Evolutionary conservation across 2,888 invertebrate genomes (phyloP).

Genomic region (Pandemis heparana): DNA sequence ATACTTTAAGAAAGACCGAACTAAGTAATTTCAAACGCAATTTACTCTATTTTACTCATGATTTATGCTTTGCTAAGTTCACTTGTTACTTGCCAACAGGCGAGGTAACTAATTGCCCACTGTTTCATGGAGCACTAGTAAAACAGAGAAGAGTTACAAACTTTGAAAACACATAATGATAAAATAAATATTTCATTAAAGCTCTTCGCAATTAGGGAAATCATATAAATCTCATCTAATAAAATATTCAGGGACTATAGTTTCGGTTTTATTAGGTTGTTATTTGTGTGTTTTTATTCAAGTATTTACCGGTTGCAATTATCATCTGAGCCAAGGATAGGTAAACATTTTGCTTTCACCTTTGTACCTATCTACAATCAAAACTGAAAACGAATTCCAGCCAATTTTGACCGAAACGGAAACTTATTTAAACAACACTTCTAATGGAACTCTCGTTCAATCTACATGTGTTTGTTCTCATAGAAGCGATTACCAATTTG

Average conservation of each 20-base stretch:
- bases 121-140: neutral
- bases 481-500: no score
- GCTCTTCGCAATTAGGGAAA: no score
- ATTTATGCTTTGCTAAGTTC: slow-evolving; percentile 3
- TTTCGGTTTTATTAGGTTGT: no score
- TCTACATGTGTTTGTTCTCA: no score
- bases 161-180: neutral
- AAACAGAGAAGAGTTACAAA: slow-evolving; percentile 8
- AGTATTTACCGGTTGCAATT: neutral
- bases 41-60: neutral
- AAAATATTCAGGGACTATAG: no score
- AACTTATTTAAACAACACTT: no score
- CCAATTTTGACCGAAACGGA: no score
- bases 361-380: neutral
- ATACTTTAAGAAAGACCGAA: neutral
- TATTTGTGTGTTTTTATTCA: neutral
- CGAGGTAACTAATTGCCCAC: slow-evolving; percentile 10
- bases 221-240: no score
- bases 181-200: neutral
- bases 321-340: neutral
- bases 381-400: no score
- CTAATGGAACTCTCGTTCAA: no score
- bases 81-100: neutral
- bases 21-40: neutral
- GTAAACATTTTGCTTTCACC: neutral